These are phyloP conservation scores for Sander lucioperca DNA, from an alignment of 2,113 vertebrate genomes.

Conservation along the genomic window DNA sequence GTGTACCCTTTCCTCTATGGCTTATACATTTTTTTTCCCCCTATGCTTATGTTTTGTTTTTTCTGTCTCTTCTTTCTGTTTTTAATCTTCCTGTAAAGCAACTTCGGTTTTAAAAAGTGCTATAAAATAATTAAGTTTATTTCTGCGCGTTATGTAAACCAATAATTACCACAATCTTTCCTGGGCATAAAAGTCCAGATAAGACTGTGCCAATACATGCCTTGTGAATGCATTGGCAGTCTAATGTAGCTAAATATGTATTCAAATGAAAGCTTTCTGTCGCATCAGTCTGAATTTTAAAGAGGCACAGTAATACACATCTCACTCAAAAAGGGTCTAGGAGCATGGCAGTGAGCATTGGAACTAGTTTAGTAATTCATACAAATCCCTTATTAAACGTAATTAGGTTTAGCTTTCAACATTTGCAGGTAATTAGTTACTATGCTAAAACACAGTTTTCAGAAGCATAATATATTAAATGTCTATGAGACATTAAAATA, in stretches of 20 bases:
- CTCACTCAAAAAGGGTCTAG: too few relatives aligned
- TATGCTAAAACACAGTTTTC: too few relatives aligned
- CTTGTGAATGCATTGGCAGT: neutral
- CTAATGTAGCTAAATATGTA: neutral
- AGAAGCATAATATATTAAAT: neutral
- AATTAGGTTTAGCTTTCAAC: neutral
- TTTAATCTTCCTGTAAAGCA: neutral
- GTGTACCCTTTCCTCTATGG: neutral
- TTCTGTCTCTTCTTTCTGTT: neutral
- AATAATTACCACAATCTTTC: neutral
- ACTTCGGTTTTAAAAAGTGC: neutral
- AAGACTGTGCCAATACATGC: neutral
- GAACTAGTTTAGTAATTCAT: neutral
- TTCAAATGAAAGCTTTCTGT: neutral
- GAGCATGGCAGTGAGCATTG: neutral
- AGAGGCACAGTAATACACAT: neutral
- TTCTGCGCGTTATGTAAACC: neutral
- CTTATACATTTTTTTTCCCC: neutral
- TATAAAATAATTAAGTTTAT: neutral
- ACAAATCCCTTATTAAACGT: neutral
- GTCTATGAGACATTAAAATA: neutral
- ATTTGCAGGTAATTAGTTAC: neutral
- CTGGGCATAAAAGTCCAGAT: neutral
- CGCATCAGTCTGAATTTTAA: neutral
- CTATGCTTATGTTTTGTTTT: neutral